phyloP scores from a whole-genome alignment of 2,113 vertebrate genomes.

The Acanthisitta chloris region DNA sequence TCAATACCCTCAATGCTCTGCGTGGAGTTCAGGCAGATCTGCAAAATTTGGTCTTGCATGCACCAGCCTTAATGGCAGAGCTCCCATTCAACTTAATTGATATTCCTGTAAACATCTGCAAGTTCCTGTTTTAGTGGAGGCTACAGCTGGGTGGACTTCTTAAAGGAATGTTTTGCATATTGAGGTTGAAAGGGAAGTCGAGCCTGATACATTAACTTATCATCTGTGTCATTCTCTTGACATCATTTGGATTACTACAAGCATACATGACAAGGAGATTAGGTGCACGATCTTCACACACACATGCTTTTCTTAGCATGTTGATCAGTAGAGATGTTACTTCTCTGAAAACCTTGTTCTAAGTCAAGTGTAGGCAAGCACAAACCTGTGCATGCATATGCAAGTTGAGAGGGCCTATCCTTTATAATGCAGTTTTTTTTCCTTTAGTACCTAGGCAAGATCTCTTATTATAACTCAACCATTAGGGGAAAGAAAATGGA shows the following conservation, averaged over 20 bases:
- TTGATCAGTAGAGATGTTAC: constrained; percentile 40
- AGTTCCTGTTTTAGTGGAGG: constrained; percentile 25
- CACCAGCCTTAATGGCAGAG: neutral
- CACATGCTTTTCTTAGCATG: constrained; percentile 46
- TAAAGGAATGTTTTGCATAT: constrained; percentile 25
- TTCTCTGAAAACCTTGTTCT: constrained; percentile 48
- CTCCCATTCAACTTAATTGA: constrained; percentile 4
- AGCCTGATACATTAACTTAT: constrained; percentile 13
- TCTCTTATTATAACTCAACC: constrained; percentile 49
- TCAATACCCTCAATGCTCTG: neutral
- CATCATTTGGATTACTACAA: constrained; percentile 16
- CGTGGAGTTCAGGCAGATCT: neutral
- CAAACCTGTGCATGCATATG: neutral
- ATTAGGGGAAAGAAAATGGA: constrained; percentile 50
- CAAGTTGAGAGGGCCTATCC: constrained; percentile 12
- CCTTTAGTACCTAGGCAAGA: constrained; percentile 15
- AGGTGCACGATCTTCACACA: neutral
- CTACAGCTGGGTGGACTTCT: constrained; percentile 29
- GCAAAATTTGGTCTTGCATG: neutral
- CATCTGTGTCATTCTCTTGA: constrained; percentile 7
- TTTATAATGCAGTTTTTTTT: neutral
- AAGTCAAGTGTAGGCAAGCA: constrained; percentile 32
- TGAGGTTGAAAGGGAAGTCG: constrained; percentile 22
- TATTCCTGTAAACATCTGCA: constrained; percentile 14
- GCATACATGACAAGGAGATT: neutral